These are phyloP conservation scores for Acestrorhynchus altus DNA, from an alignment of 2,797 vertebrate genomes.

Conservation along the genomic window DNA sequence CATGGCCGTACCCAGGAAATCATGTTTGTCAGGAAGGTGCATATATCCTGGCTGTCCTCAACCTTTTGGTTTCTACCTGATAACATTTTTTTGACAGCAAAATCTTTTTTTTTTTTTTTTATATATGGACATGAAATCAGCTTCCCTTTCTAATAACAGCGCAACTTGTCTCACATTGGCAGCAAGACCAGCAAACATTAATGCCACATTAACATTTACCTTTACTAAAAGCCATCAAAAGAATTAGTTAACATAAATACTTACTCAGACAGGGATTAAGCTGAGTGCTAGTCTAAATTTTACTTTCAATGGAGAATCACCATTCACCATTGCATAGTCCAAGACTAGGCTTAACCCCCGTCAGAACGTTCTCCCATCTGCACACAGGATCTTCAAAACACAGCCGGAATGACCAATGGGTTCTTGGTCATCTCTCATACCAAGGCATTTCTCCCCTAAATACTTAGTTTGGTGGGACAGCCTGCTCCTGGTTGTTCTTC, in stretches of 20 bases:
- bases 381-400: too few species aligned
- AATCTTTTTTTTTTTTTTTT: neutral
- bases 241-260: neutral
- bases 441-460: too few species aligned
- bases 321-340: too few species aligned
- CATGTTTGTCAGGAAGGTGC: slow-evolving; percentile 1
- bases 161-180: neutral
- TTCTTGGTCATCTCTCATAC: too few species aligned
- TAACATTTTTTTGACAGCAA: neutral
- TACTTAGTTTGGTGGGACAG: too few species aligned
- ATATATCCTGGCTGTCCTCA: neutral
- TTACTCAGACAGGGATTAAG: too few species aligned
- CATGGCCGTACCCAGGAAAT: slow-evolving; percentile 1
- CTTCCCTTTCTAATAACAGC: neutral
- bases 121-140: neutral
- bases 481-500: too few species aligned
- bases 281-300: too few species aligned
- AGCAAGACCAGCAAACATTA: neutral
- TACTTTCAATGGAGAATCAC: too few species aligned
- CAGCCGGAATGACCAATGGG: too few species aligned
- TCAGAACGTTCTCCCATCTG: too few species aligned
- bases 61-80: neutral
- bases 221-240: neutral
- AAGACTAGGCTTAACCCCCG: too few species aligned
- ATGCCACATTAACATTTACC: neutral